Evolutionary conservation across 2,113 vertebrate genomes (phyloP), one percentile per base, ranked within the genome.

Genomic region (Protobothrops flavoviridis): DNA sequence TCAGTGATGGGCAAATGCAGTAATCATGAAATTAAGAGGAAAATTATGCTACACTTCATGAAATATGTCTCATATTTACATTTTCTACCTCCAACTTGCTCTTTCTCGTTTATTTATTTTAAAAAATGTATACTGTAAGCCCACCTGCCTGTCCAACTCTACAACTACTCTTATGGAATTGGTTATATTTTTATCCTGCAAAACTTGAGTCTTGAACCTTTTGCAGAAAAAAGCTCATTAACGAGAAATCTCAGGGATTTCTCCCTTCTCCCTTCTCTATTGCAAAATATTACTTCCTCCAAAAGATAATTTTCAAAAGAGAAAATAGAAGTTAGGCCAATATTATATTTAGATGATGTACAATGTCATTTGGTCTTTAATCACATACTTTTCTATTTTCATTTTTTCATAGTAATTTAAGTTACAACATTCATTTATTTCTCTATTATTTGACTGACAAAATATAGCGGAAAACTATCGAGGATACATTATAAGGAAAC

Each of bases 371-470:
- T 59, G 29, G 33, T 8, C 43, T 33, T 45, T 13, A 92, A 9
- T 20, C 13, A 48, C 29, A 29, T n/a, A 48, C 5, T 43, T 39
- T 61, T 87, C n/a, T 45, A 24, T 39, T 45, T 43, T 12, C 52
- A 57, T 55, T 87, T 21, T 92, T 85, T 89, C 90, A 81, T 48
- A 57, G n/a, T 93, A 91, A 91, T 85, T 29, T 55, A 87, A 87
- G 52, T 85, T 0, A 57, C 7, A 81, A 81, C 92, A 1, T 0
- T 88, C 56, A 39, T 93, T 56, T 55, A 17, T 94, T 69, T 91
- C 85, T 29, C 56, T 90, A 91, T 29, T 52, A 91, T 93, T 94
- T 13, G 5, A 92, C 21, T 92, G 20, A 57, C 88, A 89, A 64
- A 92, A 91, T 26, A 87, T 8, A 43, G 24, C 2, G 59, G 91